Conservation (phyloP, 2,113 vertebrate species). For the Condylura cristata region DNA sequence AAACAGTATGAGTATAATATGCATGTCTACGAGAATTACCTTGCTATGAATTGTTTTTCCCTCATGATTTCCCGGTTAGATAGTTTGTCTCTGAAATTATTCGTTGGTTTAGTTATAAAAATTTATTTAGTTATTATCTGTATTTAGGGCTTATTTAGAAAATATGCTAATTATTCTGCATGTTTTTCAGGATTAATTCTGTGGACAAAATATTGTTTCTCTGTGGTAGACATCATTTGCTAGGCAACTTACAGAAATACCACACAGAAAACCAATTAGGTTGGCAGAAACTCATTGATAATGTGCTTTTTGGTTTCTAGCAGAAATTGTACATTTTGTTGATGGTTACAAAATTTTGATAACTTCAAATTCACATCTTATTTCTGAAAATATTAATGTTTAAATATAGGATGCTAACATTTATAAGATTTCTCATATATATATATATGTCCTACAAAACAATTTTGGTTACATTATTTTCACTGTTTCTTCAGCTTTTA, state of each 20-base stretch:
- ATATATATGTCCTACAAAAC: not conserved
- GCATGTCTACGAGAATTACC: not conserved
- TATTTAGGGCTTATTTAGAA: slow-evolving; percentile 34
- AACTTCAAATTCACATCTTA: slow-evolving; percentile 4
- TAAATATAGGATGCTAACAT: not conserved
- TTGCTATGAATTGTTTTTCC: not conserved
- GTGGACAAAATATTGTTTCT: slow-evolving; percentile 45
- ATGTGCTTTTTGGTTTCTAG: not conserved
- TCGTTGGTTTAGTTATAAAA: slow-evolving; percentile 44
- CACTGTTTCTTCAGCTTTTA: not conserved
- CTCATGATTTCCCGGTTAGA: slow-evolving; percentile 9
- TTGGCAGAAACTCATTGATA: slow-evolving; percentile 15
- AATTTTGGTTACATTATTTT: not conserved
- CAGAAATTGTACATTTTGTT: not conserved
- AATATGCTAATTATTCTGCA: slow-evolving; percentile 41
- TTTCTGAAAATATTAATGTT: not conserved
- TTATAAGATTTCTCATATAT: not conserved
- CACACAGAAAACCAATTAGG: slow-evolving; percentile 51
- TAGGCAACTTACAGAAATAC: not conserved
- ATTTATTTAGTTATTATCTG: slow-evolving; percentile 29
- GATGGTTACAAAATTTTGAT: not conserved
- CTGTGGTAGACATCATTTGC: not conserved
- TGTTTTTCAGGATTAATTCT: slow-evolving; percentile 55
- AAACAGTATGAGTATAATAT: not conserved
- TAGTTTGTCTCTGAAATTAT: slow-evolving; percentile 35